Conservation (phyloP, 1,140 invertebrate species). For the Parasteatoda tepidariorum region DNA sequence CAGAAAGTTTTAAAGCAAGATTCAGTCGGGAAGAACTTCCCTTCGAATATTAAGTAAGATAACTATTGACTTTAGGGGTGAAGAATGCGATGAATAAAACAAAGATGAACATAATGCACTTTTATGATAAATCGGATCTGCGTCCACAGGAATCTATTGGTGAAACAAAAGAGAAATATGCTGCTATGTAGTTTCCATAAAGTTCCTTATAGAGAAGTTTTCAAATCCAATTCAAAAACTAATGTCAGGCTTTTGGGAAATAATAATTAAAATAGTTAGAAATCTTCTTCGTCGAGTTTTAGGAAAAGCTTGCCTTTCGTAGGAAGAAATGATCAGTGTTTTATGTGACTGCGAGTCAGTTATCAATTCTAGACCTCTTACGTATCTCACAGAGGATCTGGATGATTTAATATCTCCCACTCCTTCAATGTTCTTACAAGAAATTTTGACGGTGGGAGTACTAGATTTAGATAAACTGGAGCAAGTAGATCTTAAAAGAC, state of each 20-base stretch:
- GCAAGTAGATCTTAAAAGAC: not conserved
- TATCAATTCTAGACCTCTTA: slow-evolving; percentile 65
- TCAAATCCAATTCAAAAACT: no score
- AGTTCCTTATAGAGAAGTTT: no score
- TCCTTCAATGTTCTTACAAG: no score
- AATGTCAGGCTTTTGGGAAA: no score
- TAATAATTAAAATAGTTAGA: no score
- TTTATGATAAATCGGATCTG: slow-evolving; percentile 64
- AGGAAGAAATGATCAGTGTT: slow-evolving; percentile 27
- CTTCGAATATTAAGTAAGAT: slow-evolving; percentile 59
- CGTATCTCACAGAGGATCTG: slow-evolving; percentile 15
- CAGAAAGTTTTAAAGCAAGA: slow-evolving; percentile 42
- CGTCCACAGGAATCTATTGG: no score
- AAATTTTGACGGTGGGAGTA: not conserved
- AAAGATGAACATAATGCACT: not conserved
- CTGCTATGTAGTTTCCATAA: no score
- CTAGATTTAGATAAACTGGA: not conserved
- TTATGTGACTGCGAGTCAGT: no score
- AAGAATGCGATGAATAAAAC: no score
- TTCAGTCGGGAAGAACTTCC: slow-evolving; percentile 61
- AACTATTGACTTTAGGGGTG: slow-evolving; percentile 22
- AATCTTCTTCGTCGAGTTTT: no score
- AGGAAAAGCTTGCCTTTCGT: slow-evolving; percentile 3
- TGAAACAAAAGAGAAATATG: no score
- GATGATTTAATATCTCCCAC: slow-evolving; percentile 18